A percentile compares a stretch with the other conserved stretches of the same genome.
These are phyloP conservation scores for Potorous gilbertii DNA, from an alignment of 2,797 vertebrate genomes.

Conservation along the genomic window DNA sequence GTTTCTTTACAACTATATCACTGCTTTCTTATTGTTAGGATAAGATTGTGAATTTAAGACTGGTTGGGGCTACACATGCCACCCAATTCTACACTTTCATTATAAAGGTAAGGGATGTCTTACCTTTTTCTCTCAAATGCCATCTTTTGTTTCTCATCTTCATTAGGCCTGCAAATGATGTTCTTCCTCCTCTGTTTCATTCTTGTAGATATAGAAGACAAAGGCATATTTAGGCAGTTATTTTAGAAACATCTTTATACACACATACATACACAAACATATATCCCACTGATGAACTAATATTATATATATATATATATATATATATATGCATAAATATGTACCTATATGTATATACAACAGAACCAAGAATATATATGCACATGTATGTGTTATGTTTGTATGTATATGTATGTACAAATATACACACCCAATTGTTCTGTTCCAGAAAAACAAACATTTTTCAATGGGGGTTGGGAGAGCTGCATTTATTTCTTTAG, in stretches of 20 bases:
- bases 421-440: neutral
- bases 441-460: neutral
- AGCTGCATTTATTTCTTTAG: neutral
- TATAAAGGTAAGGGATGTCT: neutral
- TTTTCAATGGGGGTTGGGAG: neutral
- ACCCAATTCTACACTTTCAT: neutral
- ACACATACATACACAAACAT: neutral
- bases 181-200: neutral
- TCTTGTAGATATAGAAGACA: neutral
- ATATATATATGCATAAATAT: no score
- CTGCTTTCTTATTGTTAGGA: neutral
- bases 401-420: neutral
- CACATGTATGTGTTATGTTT: neutral
- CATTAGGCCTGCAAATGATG: neutral
- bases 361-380: neutral
- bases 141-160: neutral
- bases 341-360: neutral
- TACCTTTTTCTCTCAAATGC: neutral
- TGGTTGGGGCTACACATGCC: neutral
- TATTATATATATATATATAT: no score
- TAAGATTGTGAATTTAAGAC: neutral
- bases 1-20: neutral
- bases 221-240: neutral
- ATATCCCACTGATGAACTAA: neutral
- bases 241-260: neutral